Percentiles rank a stretch among this genome's conserved stretches.
phyloP scores from a whole-genome alignment of 1,140 invertebrate genomes.

The Drosophila ercepeae region DNA sequence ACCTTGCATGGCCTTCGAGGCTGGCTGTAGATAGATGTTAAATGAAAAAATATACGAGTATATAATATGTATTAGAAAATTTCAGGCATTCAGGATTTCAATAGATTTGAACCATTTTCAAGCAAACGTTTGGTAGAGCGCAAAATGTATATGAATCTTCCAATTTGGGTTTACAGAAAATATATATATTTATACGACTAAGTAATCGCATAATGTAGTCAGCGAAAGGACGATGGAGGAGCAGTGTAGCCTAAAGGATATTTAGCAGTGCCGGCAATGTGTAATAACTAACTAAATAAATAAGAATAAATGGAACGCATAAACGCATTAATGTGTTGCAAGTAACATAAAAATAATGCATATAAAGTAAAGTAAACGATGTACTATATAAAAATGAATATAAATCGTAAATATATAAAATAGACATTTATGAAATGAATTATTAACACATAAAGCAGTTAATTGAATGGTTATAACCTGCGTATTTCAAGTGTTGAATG shows the following conservation, averaged over 20 bases:
- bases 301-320: conserved; percentile 54
- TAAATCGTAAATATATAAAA: conserved; percentile 30
- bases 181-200: conserved; percentile 18
- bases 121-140: conserved; percentile 26
- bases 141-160: conserved; percentile 64
- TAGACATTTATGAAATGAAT: conserved; percentile 42
- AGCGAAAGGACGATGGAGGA: conserved; percentile 1
- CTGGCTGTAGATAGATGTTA: conserved; percentile 37
- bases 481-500: conserved; percentile 77
- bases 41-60: neutral
- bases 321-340: conserved; percentile 49
- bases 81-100: conserved; percentile 29
- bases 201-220: conserved; percentile 40
- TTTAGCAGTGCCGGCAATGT: conserved; percentile 73
- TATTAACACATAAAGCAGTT: conserved; percentile 37
- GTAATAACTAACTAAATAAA: conserved; percentile 66
- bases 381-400: conserved; percentile 45
- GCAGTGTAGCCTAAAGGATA: conserved; percentile 14
- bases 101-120: conserved; percentile 22
- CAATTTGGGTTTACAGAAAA: conserved; percentile 43
- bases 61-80: neutral
- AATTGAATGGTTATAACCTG: conserved; percentile 57
- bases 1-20: conserved; percentile 4
- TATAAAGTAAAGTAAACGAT: conserved; percentile 42
- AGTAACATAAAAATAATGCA: conserved; percentile 33